These are phyloP conservation scores for Varanus komodoensis DNA, from an alignment of 2,113 vertebrate genomes.

Conservation along the genomic window DNA sequence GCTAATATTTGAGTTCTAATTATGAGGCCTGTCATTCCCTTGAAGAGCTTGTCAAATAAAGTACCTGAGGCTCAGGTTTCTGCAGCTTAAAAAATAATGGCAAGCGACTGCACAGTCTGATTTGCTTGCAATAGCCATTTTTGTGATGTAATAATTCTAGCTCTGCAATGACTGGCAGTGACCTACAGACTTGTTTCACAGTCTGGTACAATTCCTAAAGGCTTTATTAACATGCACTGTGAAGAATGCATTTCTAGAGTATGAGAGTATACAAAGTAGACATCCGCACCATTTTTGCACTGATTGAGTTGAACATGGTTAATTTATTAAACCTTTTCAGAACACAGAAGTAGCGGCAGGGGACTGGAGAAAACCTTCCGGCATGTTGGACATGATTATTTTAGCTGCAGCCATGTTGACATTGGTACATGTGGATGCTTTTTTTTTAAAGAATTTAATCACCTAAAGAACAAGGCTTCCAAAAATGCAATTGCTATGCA, in stretches of 20 bases:
- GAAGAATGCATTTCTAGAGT: not conserved
- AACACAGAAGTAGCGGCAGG: not conserved
- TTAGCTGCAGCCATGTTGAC: not conserved
- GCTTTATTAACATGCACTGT: not conserved
- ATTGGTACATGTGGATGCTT: not conserved
- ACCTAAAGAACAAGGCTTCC: too few species aligned
- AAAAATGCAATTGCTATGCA: too few species aligned
- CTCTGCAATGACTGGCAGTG: not conserved
- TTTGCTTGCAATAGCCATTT: not conserved
- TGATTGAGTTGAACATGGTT: not conserved
- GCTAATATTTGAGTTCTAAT: not conserved
- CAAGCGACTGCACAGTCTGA: not conserved
- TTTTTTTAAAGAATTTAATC: too few species aligned
- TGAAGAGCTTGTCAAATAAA: not conserved
- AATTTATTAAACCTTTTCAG: not conserved
- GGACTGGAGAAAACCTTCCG: too few species aligned
- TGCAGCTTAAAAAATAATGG: not conserved
- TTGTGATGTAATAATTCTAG: not conserved
- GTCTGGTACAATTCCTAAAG: not conserved
- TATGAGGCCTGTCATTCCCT: not conserved
- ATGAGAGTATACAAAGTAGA: not conserved
- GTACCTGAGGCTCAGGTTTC: not conserved
- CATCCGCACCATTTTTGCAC: not conserved
- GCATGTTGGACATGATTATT: not conserved
- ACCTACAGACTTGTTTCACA: conserved; percentile 2